Conservation (phyloP, 2,888 invertebrate genomes). For the Cephus spinipes region DNA sequence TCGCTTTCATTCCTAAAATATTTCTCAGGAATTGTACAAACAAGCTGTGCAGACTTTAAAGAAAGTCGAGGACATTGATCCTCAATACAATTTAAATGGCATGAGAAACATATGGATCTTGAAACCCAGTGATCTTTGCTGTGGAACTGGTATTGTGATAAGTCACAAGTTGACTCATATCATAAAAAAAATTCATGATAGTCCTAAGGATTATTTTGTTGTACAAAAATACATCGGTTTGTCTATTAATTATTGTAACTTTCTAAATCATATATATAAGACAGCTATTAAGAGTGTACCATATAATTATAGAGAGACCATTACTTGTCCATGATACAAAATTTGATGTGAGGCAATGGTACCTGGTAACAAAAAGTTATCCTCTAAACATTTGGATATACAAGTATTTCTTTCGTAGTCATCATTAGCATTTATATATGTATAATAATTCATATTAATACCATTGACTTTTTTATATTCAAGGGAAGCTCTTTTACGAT, state of each 20-base stretch:
- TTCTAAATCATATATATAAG: conserved; percentile 45
- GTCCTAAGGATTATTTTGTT: conserved; percentile 74
- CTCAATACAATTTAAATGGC: conserved; percentile 80
- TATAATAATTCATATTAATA: not conserved
- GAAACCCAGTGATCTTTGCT: conserved; percentile 82
- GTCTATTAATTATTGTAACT: conserved; percentile 32
- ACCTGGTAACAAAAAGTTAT: conserved; percentile 80
- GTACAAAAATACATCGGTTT: conserved; percentile 89
- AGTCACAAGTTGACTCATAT: conserved; percentile 79
- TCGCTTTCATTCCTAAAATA: conserved; percentile 9
- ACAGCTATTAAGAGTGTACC: not conserved
- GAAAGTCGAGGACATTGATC: conserved; percentile 72
- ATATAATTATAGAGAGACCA: conserved; percentile 76
- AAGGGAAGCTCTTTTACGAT: conserved; percentile 81
- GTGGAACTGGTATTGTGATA: conserved; percentile 83
- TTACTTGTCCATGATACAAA: conserved; percentile 83
- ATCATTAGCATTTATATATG: not conserved
- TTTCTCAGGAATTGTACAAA: conserved; percentile 16
- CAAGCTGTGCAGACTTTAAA: conserved; percentile 71
- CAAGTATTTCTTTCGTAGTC: conserved; percentile 60
- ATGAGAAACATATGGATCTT: conserved; percentile 86
- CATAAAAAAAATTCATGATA: conserved; percentile 70
- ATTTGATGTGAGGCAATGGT: conserved; percentile 90
- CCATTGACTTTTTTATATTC: conserved; percentile 4
- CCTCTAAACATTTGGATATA: conserved; percentile 87